Conservation (phyloP, 2,888 invertebrate genomes). For the Rapana venosa region DNA sequence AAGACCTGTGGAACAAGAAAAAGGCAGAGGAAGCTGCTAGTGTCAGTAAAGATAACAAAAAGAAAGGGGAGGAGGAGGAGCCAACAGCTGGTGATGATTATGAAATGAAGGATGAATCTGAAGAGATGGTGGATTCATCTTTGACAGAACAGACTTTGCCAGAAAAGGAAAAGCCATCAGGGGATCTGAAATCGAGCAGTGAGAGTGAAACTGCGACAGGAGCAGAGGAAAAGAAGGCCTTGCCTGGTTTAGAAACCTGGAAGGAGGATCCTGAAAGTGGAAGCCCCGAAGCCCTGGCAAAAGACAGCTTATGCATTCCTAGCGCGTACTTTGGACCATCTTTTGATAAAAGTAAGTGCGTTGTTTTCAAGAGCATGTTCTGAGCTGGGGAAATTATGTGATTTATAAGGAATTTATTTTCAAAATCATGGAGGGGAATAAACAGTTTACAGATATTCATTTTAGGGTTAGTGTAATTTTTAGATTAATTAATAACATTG, state of each 20-base stretch:
- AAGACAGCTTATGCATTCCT: neutral
- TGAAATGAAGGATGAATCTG: neutral
- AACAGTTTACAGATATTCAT: no score
- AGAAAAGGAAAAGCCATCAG: neutral
- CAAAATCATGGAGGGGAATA: no score
- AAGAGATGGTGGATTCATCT: neutral
- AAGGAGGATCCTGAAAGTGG: neutral
- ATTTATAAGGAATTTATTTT: no score
- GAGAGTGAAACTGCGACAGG: neutral
- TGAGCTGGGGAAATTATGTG: no score
- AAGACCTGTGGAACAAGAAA: neutral
- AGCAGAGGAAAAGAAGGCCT: neutral
- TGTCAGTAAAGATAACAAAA: neutral
- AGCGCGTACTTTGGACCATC: neutral
- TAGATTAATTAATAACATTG: no score
- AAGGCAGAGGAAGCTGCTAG: neutral
- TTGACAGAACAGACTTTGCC: neutral
- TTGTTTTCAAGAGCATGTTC: neutral
- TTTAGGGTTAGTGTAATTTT: no score
- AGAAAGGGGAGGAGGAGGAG: neutral
- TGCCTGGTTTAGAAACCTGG: neutral
- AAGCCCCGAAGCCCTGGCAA: neutral
- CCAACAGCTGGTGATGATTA: neutral
- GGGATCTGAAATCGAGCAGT: neutral
- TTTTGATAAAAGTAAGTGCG: slow-evolving; percentile 15